A percentile compares a stretch with the other conserved stretches of the same genome.
phyloP scores from a whole-genome alignment of 2,797 vertebrate species.

The Monodelphis domestica region DNA sequence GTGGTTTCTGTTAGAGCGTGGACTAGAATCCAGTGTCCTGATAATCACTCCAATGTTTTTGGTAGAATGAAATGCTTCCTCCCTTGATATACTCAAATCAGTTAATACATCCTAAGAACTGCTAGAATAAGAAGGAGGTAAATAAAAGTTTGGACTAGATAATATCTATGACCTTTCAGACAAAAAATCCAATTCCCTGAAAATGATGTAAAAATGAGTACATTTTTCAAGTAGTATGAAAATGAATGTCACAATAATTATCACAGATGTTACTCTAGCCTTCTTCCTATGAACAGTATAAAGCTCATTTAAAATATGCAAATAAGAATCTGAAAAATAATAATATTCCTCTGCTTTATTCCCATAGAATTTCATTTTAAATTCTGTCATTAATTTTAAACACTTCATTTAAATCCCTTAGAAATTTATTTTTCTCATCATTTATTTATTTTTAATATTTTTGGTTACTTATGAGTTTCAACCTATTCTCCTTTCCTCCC shows the following conservation, averaged over 20 bases:
- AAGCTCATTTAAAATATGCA: not conserved
- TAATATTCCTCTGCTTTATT: not conserved
- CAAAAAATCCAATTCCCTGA: not conserved
- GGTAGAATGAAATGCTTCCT: not conserved
- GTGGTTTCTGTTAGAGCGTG: not conserved
- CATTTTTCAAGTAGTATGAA: not conserved
- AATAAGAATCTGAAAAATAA: not conserved
- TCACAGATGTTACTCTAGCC: not conserved
- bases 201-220: not conserved
- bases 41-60: not conserved
- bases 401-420: not conserved
- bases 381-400: not conserved
- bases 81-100: not conserved
- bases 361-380: not conserved
- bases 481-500: too few relatives aligned
- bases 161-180: not conserved
- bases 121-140: not conserved
- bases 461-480: too few relatives aligned
- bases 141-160: not conserved
- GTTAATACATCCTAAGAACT: not conserved
- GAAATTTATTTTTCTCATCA: not conserved
- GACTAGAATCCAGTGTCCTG: not conserved
- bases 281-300: not conserved
- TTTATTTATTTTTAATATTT: too few relatives aligned
- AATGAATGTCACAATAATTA: not conserved